Evolutionary conservation across 1,140 invertebrate species (phyloP).

Genomic region (Meloidogyne floridensis): DNA sequence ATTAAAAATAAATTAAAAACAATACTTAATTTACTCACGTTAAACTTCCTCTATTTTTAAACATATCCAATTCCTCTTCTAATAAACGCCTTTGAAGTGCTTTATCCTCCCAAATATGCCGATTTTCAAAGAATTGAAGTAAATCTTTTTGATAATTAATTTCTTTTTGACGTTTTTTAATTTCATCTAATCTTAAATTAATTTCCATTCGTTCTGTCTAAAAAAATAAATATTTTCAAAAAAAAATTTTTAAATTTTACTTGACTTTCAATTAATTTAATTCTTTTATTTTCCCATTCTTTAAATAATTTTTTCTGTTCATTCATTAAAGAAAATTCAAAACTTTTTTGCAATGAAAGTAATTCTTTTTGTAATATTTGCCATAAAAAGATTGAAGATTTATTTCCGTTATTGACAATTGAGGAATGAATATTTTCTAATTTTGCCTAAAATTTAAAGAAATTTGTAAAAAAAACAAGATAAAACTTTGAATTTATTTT

Average conservation of each 20-base stretch:
- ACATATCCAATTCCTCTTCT: conserved; percentile 47
- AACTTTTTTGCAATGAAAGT: neutral
- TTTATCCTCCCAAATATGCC: conserved; percentile 56
- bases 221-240: conserved; percentile 6
- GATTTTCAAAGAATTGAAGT: conserved; percentile 62
- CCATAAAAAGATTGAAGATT: neutral
- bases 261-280: conserved; percentile 50
- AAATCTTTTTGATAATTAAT: conserved; percentile 49
- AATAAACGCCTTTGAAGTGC: conserved; percentile 50
- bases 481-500: too few relatives aligned
- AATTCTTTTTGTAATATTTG: conserved; percentile 6
- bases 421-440: neutral
- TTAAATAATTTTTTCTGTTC: conserved; percentile 46
- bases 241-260: conserved; percentile 30
- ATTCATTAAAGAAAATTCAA: conserved; percentile 15
- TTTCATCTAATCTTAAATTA: conserved; percentile 48
- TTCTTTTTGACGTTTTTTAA: conserved; percentile 39
- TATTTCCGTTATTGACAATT: neutral
- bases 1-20: neutral
- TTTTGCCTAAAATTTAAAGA: neutral
- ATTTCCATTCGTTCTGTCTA: conserved; percentile 42
- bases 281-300: conserved; percentile 49
- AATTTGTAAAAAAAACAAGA: too few relatives aligned
- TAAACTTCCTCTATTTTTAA: conserved; percentile 28
- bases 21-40: neutral